A percentile compares a stretch with the other conserved stretches of the same genome.
These are phyloP conservation scores for Eumacrocentrus americanus DNA, from an alignment of 2,888 invertebrate species.

Conservation along the genomic window DNA sequence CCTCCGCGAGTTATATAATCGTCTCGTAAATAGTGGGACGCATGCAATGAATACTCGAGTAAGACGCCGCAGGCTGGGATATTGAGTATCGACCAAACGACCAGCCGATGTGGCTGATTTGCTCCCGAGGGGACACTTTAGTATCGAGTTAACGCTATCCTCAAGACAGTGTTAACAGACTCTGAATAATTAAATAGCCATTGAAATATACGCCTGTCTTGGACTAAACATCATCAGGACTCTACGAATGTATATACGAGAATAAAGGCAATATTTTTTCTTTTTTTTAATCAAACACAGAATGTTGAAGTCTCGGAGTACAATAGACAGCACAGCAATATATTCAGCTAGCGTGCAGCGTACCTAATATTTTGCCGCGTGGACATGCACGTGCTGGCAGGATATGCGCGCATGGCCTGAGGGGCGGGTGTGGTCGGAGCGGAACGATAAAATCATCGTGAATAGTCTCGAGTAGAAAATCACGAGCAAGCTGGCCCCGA, in stretches of 20 bases:
- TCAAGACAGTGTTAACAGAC: neutral
- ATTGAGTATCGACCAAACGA: conserved; percentile 19
- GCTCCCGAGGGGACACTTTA: conserved; percentile 38
- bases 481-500: conserved; percentile 4
- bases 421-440: conserved; percentile 36
- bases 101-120: conserved; percentile 6
- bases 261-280: neutral
- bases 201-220: neutral
- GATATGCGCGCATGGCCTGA: conserved; percentile 22
- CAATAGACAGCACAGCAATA: neutral
- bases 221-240: neutral
- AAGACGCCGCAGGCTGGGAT: conserved; percentile 14
- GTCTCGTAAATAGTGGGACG: conserved; percentile 8
- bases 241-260: neutral
- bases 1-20: conserved; percentile 17
- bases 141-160: conserved; percentile 41
- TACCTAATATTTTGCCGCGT: conserved; percentile 6
- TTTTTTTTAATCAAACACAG: neutral
- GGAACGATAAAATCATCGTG: conserved; percentile 20
- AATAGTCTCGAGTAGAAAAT: conserved; percentile 14
- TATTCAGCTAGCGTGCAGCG: conserved; percentile 1
- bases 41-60: conserved; percentile 21
- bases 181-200: conserved; percentile 1
- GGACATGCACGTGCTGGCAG: conserved; percentile 16
- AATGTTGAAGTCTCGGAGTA: neutral